Base-by-base conservation (phyloP, 2,888 invertebrate genomes). In the Orchesellides sinensis region DNA sequence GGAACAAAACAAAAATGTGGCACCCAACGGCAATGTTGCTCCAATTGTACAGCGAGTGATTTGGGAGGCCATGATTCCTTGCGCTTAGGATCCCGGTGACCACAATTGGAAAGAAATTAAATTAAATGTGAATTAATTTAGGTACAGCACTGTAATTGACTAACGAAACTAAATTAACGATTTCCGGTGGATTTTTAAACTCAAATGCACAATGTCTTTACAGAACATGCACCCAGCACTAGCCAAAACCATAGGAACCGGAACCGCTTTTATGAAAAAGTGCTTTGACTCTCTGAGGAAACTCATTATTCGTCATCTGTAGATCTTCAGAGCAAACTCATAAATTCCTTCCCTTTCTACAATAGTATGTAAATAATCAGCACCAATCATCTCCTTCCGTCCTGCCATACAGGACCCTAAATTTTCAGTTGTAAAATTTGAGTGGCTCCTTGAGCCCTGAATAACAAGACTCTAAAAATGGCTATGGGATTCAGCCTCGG, bases 1-100 rank as follows among this genome's bases (percentile, higher is more conserved):
- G 10, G n/a, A n/a, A 17, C 75, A 75, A 40, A 83, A 35, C 21
- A 73, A 61, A 12, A 80, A 47, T 8, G 83, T 69, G 17, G 83
- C 80, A 8, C 85, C 84, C 17, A 86, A 40, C 4, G 87, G 87
- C 2, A 87, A 63, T 49, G 66, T 23, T n/a, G n/a, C n/a, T n/a
- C n/a, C n/a, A n/a, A n/a, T 8, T 5, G 40, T 5, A 54, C 83
- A 87, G 14, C 81, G 78, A 32, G 73, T 69, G 35, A 84, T 79
- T 73, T 68, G 70, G 25, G 84, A 78, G 25, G 75, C 66, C 75
- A 83, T 84, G 35, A 8, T 63, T n/a, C 6, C 14, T 14, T 14
- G 8, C 17, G 27, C 6, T 23, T 65, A 40, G 40, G 56, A n/a
- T 61, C 25, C 54, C 25, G 29, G 27, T 49, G 47, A 49, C 49